phyloP scores from a whole-genome alignment of 1,140 invertebrate species.

The Calycopis cecrops region DNA sequence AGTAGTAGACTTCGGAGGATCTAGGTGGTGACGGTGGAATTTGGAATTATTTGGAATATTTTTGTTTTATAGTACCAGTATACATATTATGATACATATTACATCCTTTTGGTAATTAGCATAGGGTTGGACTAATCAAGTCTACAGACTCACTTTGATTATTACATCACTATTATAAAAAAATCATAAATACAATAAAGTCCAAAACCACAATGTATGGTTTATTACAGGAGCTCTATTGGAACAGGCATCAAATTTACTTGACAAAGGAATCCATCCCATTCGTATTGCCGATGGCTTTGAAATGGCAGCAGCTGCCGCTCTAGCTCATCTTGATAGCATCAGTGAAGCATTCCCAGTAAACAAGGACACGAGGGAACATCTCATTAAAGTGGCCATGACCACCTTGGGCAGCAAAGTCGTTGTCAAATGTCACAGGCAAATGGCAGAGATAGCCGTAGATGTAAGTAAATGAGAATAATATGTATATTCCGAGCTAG shows the following conservation, averaged over 20 bases:
- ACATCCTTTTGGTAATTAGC: too few relatives aligned
- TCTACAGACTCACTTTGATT: too few relatives aligned
- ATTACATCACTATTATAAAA: background rate
- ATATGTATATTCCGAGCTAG: background rate
- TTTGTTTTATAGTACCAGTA: too few relatives aligned
- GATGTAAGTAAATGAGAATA: constrained; percentile 77
- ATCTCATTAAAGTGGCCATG: constrained; percentile 96
- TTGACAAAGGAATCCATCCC: constrained; percentile 99
- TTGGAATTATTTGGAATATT: too few relatives aligned
- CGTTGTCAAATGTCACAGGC: constrained; percentile 91
- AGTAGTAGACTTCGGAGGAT: too few relatives aligned
- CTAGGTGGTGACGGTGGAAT: too few relatives aligned
- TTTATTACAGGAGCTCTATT: constrained; percentile 85
- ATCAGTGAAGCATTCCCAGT: constrained; percentile 95
- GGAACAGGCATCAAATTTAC: constrained; percentile 94
- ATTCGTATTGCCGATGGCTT: constrained; percentile 99
- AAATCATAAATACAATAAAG: constrained; percentile 2
- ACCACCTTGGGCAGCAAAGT: constrained; percentile 99
- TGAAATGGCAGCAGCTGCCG: constrained; percentile 95
- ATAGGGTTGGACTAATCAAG: too few relatives aligned
- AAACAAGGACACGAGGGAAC: constrained; percentile 87
- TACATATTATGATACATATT: too few relatives aligned
- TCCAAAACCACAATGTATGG: background rate
- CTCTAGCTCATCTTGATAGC: constrained; percentile 89
- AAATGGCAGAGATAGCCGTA: constrained; percentile 99